Base-by-base conservation (phyloP, 2,113 vertebrate genomes). In the Benitochromis conjunctus region DNA sequence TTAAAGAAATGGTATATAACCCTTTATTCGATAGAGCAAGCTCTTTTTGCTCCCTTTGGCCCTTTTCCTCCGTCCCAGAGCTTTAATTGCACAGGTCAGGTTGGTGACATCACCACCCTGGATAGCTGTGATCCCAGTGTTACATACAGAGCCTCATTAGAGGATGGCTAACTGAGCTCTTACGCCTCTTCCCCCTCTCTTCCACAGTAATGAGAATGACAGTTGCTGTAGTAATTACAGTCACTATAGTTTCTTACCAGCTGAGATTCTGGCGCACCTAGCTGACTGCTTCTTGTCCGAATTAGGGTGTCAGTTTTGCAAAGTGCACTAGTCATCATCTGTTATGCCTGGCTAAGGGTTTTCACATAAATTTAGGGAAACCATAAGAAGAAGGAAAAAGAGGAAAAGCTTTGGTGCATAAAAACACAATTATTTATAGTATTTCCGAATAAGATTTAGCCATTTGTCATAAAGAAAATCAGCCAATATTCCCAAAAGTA, bases 101-200 rank as follows among this genome's bases (percentile, higher is more conserved):
- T 86, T 51, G 86, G 79, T 87, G 90, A 88, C 89, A 86, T 89
- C 84, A 74, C 38, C 84, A 24, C 81, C 19, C 87, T 13, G 86
- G 83, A 88, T 84, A 29, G 79, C 92, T 88, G 86, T 93, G 92
- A 94, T 94, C 90, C 90, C 82, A 55, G 13, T 84, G 89, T 88
- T 89, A 21, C 90, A 88, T 71, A 83, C 57, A 58, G 91, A 92
- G 87, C 87, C 92, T 94, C 93, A 92, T 95, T 95, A 95, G 85
- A 86, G 82, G 74, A 9, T 9, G 8, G 89, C 83, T 89, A 87
- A 88, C 88, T 79, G 60, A 56, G 69, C 26, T 12, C 79, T 18
- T 46, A 26, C 91, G 54, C 76, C 18, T 29, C 19, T 9, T 6
- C 29, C 31, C 46, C 55, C 21, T 3, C 13, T 51, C 76, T 55